Evolutionary conservation across 2,797 vertebrate genomes (phyloP).

Genomic region (Chanos chanos): DNA sequence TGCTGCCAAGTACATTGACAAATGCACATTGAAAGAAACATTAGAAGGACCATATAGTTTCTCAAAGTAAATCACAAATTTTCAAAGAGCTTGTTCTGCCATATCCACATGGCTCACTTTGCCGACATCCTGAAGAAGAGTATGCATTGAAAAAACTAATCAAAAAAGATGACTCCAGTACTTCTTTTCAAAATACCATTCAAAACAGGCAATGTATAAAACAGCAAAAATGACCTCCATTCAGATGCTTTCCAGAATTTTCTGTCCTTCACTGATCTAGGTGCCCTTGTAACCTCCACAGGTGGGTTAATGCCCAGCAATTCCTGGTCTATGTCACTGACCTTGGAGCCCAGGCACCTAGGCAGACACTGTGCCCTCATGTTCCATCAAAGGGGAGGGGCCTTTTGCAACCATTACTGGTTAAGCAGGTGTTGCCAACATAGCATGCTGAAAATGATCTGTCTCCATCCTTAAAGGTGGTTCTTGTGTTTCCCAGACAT

Average conservation of each 20-base stretch:
- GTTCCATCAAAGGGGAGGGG: slow-evolving; percentile 8
- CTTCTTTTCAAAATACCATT: slow-evolving; percentile 8
- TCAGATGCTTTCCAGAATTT: slow-evolving; percentile 19
- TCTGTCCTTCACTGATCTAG: slow-evolving; percentile 4
- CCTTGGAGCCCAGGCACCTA: background rate
- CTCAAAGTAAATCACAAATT: slow-evolving; percentile 20
- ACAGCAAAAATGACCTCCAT: slow-evolving; percentile 15
- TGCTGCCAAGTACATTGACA: slow-evolving; percentile 16
- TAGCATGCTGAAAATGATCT: slow-evolving; percentile 15
- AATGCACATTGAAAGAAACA: slow-evolving; percentile 24
- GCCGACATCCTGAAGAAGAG: slow-evolving; percentile 25
- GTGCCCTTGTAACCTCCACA: slow-evolving; percentile 22
- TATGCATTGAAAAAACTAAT: slow-evolving; percentile 9
- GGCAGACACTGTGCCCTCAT: slow-evolving; percentile 13
- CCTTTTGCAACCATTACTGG: slow-evolving; percentile 25
- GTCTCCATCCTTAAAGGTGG: background rate
- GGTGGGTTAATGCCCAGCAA: slow-evolving; percentile 2
- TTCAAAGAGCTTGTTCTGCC: slow-evolving; percentile 20
- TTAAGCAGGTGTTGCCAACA: slow-evolving; percentile 10
- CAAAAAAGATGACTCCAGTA: slow-evolving; percentile 26
- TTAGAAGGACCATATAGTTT: slow-evolving; percentile 21
- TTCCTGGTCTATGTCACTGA: background rate
- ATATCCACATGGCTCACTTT: slow-evolving; percentile 20
- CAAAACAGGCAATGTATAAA: slow-evolving; percentile 12
- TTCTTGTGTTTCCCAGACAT: background rate